These are phyloP conservation scores for Podargus strigoides DNA, from an alignment of 2,797 vertebrate genomes.

Conservation along the genomic window DNA sequence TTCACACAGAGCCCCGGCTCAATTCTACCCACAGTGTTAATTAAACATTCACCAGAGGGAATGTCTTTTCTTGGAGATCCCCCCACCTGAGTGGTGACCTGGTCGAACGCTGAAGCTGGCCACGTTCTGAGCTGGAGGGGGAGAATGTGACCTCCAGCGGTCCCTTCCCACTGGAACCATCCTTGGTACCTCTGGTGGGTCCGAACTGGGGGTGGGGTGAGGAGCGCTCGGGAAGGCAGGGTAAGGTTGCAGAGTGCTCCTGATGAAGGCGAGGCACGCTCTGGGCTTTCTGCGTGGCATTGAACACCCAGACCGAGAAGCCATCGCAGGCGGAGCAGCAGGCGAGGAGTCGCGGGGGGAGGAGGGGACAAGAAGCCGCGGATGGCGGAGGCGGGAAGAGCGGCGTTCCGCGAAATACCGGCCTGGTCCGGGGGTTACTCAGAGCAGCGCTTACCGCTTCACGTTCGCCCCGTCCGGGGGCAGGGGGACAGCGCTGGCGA, in stretches of 20 bases:
- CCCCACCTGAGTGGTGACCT: not conserved
- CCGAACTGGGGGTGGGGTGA: accelerated
- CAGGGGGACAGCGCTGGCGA: too few relatives aligned
- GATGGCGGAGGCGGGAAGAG: too few relatives aligned
- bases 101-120: not conserved
- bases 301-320: not conserved
- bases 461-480: too few relatives aligned
- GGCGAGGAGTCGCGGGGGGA: too few relatives aligned
- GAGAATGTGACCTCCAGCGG: not conserved
- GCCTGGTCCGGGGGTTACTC: too few relatives aligned
- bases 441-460: too few relatives aligned
- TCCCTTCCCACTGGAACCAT: accelerated
- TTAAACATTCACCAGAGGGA: not conserved
- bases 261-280: accelerated
- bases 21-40: not conserved
- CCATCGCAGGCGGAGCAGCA: accelerated
- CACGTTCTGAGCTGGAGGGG: not conserved
- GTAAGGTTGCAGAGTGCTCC: accelerated
- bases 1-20: accelerated
- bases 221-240: not conserved
- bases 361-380: too few relatives aligned
- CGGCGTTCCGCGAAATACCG: too few relatives aligned
- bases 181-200: not conserved
- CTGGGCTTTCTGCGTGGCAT: accelerated
- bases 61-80: not conserved